Percentiles rank a stretch among this genome's conserved stretches.
Conservation (phyloP, 2,113 vertebrate species). For the Hassar affinis region DNA sequence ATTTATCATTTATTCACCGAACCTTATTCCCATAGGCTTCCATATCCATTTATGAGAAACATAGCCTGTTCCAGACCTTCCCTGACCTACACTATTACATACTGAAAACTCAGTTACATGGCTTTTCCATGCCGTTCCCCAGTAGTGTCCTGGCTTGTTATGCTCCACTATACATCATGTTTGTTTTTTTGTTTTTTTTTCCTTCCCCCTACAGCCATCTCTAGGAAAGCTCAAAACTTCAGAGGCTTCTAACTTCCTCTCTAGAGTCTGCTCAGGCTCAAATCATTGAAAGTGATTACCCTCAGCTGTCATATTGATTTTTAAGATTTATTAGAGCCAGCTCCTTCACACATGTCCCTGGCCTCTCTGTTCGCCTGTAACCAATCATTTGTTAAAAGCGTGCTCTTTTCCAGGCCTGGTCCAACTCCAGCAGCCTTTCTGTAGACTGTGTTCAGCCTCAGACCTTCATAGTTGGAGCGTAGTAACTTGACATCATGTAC, state of each 20-base stretch:
- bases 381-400: conserved; percentile 72
- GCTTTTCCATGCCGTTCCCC: conserved; percentile 17
- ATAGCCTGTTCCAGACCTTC: conserved; percentile 19
- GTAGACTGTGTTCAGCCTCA: neutral
- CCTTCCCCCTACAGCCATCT: conserved; percentile 54
- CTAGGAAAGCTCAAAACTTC: conserved; percentile 43
- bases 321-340: conserved; percentile 71
- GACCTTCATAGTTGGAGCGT: conserved; percentile 27
- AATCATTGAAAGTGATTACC: conserved; percentile 77
- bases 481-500: neutral
- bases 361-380: conserved; percentile 48
- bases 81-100: neutral
- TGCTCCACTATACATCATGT: conserved; percentile 6
- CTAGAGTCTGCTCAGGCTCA: conserved; percentile 65
- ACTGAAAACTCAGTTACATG: neutral
- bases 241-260: conserved; percentile 63
- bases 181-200: conserved; percentile 40
- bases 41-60: conserved; percentile 38
- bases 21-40: neutral
- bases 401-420: conserved; percentile 56
- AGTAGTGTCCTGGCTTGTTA: neutral
- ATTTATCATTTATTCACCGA: neutral
- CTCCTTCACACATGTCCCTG: conserved; percentile 59
- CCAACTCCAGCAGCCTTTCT: conserved; percentile 4
- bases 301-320: conserved; percentile 72